A percentile compares a stretch with the other conserved stretches of the same genome.
Conservation (phyloP, 2,113 vertebrate genomes). For the Stegostoma tigrinum region DNA sequence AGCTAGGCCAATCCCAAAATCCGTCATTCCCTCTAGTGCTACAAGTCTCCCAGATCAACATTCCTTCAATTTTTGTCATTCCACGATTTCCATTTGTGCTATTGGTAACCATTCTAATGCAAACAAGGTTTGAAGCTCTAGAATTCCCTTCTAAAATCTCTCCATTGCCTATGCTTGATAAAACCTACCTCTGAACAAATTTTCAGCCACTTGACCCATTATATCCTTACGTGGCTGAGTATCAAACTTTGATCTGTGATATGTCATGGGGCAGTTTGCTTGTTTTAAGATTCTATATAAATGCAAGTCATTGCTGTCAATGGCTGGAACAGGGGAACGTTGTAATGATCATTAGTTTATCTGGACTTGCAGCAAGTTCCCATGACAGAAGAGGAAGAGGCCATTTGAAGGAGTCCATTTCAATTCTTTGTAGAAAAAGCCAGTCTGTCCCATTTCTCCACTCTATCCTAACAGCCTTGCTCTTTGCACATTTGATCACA, state of each 20-base stretch:
- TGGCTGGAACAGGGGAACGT: neutral
- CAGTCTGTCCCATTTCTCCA: neutral
- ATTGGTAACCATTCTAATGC: neutral
- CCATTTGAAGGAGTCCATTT: neutral
- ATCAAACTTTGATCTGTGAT: neutral
- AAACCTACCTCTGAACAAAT: neutral
- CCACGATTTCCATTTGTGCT: neutral
- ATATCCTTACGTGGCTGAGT: neutral
- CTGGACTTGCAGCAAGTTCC: no score
- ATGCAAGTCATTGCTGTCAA: neutral
- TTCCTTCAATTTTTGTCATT: neutral
- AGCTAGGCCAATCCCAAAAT: neutral
- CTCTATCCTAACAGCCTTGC: neutral
- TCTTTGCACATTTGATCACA: neutral
- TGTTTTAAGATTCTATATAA: neutral
- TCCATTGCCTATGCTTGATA: neutral
- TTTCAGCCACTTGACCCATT: neutral
- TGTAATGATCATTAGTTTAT: neutral
- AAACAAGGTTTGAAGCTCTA: neutral
- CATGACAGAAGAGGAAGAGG: neutral
- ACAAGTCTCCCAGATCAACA: neutral
- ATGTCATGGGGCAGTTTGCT: neutral
- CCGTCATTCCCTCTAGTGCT: no score
- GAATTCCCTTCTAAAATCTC: neutral
- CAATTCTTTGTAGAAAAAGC: neutral